Base-by-base conservation (phyloP, 92 coral and sea anemone species). In the Phenganax marumi region DNA sequence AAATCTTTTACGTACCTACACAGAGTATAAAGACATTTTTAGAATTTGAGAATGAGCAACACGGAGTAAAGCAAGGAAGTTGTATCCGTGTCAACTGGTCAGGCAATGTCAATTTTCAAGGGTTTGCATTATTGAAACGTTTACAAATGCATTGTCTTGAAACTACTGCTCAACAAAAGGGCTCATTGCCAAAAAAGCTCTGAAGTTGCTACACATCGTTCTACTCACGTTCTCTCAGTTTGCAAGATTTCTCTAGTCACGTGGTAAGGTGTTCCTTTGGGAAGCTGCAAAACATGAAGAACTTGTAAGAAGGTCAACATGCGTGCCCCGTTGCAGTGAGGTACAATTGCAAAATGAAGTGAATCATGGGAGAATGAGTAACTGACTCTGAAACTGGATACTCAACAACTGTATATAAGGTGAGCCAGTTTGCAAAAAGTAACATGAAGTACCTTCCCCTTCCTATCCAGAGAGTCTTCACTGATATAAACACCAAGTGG, bases 221-320 rank as follows among this genome's bases (percentile, higher is more conserved):
- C 48, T 77, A 76, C 97, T 80, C 87, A 94, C 97, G 98, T 94
- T 84, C 97, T 89, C 71, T 94, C 98, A 19, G 98, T 94, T 74
- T 89, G 89, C 48, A 94, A 73, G 1, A 94, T 92, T 78, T 94
- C 98, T 55, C 89, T 88, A 16, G 94, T 97, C 55, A 94, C 90
- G 80, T 89, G 92, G 84, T 92, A 90, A 50, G 95, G 93, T 0
- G 97, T 91, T 33, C 91, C 91, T 75, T 69, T 84, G 54, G 79
- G 64, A 23, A 73, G 71, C 73, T 74, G 46, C 22, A 19, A 33
- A 50, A 52, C 52, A 76, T 25, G 48, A 51, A 23, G 51, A 23
- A 10, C 7, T n/a, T n/a, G n/a, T 49, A 11, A 50, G 16, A 26
- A 33, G 25, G 17, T 21, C 10, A 74, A 68, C 56, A 7, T 19